These are phyloP conservation scores for Aphrophora alni DNA, from an alignment of 2,888 invertebrate genomes.

Conservation along the genomic window DNA sequence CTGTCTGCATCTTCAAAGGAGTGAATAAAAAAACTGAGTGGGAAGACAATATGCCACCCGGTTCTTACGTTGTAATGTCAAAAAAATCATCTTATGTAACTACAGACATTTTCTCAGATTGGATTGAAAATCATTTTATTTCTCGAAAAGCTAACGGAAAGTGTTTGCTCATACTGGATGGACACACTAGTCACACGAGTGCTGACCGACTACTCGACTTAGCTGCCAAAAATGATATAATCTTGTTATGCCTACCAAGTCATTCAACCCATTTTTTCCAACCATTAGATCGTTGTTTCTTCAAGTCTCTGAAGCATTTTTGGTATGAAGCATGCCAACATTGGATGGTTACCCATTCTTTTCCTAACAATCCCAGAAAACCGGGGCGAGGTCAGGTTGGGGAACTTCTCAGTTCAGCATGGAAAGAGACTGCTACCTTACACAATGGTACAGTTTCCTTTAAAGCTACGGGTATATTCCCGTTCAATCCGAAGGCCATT, in stretches of 20 bases:
- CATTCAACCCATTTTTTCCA: neutral
- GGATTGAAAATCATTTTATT: neutral
- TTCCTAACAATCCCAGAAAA: neutral
- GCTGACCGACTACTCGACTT: neutral
- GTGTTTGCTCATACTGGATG: neutral
- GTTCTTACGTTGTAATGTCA: neutral
- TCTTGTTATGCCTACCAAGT: neutral
- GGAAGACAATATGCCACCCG: conserved; percentile 1
- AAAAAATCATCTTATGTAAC: neutral
- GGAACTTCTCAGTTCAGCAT: neutral
- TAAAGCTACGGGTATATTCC: neutral
- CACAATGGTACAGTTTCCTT: neutral
- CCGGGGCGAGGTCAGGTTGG: neutral
- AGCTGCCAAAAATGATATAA: neutral
- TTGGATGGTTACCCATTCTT: neutral
- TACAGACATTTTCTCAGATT: neutral
- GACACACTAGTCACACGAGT: neutral
- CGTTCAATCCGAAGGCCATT: neutral
- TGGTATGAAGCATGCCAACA: neutral
- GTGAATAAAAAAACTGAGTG: neutral
- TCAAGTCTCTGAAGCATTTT: neutral
- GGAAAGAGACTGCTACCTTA: neutral
- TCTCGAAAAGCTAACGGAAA: neutral
- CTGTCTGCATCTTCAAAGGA: neutral
- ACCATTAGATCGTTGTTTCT: neutral